These are phyloP conservation scores for Deilephila porcellus DNA, from an alignment of 2,888 invertebrate genomes.

Conservation along the genomic window DNA sequence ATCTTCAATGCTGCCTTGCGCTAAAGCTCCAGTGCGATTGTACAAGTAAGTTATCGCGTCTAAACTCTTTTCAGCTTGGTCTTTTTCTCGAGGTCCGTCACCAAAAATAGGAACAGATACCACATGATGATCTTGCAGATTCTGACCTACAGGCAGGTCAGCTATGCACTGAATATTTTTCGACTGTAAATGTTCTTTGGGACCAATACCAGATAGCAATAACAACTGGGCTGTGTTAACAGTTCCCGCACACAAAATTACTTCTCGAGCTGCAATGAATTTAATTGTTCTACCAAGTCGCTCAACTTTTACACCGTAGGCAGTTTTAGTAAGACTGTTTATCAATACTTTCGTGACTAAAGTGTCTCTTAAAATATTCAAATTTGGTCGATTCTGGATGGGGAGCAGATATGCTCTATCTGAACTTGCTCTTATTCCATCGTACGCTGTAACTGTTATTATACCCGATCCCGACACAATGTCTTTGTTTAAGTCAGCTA, in stretches of 20 bases:
- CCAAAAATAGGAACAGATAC: conserved; percentile 66
- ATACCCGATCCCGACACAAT: conserved; percentile 76
- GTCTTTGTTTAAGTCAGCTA: conserved; percentile 70
- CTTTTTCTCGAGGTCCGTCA: conserved; percentile 52
- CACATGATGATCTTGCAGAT: conserved; percentile 82
- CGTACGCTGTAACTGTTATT: conserved; percentile 71
- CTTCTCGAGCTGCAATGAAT: conserved; percentile 48
- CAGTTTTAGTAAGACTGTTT: conserved; percentile 20
- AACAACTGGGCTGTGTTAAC: conserved; percentile 80
- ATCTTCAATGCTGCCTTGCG: conserved; percentile 82
- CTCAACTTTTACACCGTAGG: conserved; percentile 40
- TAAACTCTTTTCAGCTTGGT: conserved; percentile 50
- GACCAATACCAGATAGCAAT: conserved; percentile 82
- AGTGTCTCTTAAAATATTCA: conserved; percentile 33
- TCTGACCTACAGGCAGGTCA: conserved; percentile 77
- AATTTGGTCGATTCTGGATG: conserved; percentile 41
- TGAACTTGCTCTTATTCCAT: conserved; percentile 82
- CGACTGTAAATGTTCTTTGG: conserved; percentile 61
- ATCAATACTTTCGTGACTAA: conserved; percentile 40
- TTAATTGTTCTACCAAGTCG: conserved; percentile 23
- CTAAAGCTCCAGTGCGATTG: conserved; percentile 78
- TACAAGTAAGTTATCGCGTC: conserved; percentile 76
- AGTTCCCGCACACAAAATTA: conserved; percentile 76
- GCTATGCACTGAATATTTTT: conserved; percentile 64
- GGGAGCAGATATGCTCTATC: conserved; percentile 81